Percentiles rank a stretch among this genome's conserved stretches.
Evolutionary conservation across 2,113 vertebrate species (phyloP).

Genomic region (Miniopterus natalensis): DNA sequence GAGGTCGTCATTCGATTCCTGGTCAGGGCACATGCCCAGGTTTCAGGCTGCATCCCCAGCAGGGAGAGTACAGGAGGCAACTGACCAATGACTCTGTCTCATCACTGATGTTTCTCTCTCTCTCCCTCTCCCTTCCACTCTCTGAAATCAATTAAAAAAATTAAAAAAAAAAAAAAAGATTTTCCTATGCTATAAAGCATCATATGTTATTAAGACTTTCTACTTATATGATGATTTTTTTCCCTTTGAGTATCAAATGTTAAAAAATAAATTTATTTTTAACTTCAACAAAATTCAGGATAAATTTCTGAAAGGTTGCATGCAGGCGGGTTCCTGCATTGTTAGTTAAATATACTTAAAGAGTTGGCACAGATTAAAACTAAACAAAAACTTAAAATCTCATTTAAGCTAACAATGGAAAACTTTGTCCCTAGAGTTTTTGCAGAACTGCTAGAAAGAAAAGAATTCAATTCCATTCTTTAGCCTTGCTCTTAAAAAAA

Average conservation of each 20-base stretch:
- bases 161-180: too few species aligned
- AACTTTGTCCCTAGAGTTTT: not conserved
- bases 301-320: not conserved
- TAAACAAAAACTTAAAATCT: not conserved
- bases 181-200: constrained; percentile 7
- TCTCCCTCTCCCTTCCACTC: too few species aligned
- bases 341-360: not conserved
- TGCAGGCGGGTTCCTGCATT: not conserved
- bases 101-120: too few species aligned
- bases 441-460: not conserved
- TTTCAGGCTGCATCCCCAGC: too few species aligned
- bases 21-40: too few species aligned
- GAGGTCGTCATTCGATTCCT: too few species aligned
- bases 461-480: not conserved
- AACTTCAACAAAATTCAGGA: constrained; percentile 2
- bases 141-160: too few species aligned
- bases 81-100: too few species aligned
- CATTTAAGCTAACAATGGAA: constrained; percentile 34
- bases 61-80: too few species aligned
- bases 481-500: not conserved
- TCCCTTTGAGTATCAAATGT: not conserved
- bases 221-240: not conserved
- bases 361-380: not conserved
- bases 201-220: not conserved
- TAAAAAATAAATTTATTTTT: constrained; percentile 17